Evolutionary conservation across 2,113 vertebrate species (phyloP), one percentile per base, ranked within the genome.

Genomic region (Rhynchopsitta pachyrhyncha): DNA sequence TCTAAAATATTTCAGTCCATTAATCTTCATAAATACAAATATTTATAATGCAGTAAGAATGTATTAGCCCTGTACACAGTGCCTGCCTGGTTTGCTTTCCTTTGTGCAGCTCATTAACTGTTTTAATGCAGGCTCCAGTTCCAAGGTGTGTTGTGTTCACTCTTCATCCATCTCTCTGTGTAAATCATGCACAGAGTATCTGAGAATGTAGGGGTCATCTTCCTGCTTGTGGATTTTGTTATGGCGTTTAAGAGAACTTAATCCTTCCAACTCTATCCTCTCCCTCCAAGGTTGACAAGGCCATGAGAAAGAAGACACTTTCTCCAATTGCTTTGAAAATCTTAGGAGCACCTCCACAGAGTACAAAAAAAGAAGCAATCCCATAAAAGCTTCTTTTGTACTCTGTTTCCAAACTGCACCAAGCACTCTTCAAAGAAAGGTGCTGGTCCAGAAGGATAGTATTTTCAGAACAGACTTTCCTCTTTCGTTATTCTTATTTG

Each of bases 21-120:
- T 95, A 88, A 96, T 96, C 93, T 87, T 92, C 84, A 91, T 78
- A 91, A 88, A 90, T 49, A 87, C 86, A 96, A 97, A 97, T 94
- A 95, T 95, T 96, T 97, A 92, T 89, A 95, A 80, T 17, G 47
- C 52, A 91, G 69, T 71, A 82, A 90, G 69, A 94, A 67, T 49
- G 52, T 57, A 77, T 82, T 63, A 86, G 41, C 55, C 57, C 27
- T 66, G 41, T 80, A 86, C 27, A 77, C 37, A 71, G 37, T 35
- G 76, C 37, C 39, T 81, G 44, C 39, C 39, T 57, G 50, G 25
- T 84, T 86, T 84, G 6, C 16, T 73, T 88, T 50, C 37, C 37
- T 82, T 39, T 80, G 73, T 79, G 62, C 66, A 52, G 47, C 25
- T 83, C 88, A 92, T 92, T 78, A 96, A 53, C 76, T 93, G 49